A percentile compares a stretch with the other conserved stretches of the same genome.
These are phyloP conservation scores for Corythaeola cristata DNA, from an alignment of 2,113 vertebrate species.

Conservation along the genomic window DNA sequence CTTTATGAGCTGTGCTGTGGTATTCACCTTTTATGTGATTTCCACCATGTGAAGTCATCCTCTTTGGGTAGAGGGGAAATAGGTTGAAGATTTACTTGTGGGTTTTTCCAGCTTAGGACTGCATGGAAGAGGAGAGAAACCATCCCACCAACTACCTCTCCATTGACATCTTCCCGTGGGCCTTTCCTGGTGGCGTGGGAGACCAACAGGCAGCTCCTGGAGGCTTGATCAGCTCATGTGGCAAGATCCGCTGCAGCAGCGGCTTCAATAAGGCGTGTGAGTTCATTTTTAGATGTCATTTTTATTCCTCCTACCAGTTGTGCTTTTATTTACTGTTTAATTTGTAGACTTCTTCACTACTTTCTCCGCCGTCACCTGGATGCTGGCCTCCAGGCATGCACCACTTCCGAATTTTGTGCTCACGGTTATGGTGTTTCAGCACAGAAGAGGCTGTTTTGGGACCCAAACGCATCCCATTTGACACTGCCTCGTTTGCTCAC, in stretches of 20 bases:
- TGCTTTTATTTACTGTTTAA: not conserved
- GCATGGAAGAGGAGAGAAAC: not conserved
- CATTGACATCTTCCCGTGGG: not conserved
- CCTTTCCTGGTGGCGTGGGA: not conserved
- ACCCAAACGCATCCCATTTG: not conserved
- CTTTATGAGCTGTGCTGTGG: rapidly evolving
- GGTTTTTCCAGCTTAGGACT: not conserved
- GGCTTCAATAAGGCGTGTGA: not conserved
- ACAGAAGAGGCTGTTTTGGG: not conserved
- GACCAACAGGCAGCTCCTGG: not conserved
- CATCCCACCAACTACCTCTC: not conserved
- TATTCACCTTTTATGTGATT: not conserved
- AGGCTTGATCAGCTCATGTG: not conserved
- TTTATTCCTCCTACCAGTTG: not conserved
- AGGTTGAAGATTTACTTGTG: not conserved
- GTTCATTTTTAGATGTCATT: not conserved
- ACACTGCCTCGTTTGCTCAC: not conserved
- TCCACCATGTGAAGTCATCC: not conserved
- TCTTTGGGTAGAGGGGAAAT: not conserved
- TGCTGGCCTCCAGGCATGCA: rapidly evolving
- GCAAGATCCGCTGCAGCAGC: not conserved
- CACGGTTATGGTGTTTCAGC: not conserved
- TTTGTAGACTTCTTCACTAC: not conserved
- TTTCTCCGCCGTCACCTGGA: not conserved
- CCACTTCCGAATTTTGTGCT: not conserved